Evolutionary conservation across 1,140 invertebrate genomes (phyloP).

Genomic region (Hylaeus anthracinus): DNA sequence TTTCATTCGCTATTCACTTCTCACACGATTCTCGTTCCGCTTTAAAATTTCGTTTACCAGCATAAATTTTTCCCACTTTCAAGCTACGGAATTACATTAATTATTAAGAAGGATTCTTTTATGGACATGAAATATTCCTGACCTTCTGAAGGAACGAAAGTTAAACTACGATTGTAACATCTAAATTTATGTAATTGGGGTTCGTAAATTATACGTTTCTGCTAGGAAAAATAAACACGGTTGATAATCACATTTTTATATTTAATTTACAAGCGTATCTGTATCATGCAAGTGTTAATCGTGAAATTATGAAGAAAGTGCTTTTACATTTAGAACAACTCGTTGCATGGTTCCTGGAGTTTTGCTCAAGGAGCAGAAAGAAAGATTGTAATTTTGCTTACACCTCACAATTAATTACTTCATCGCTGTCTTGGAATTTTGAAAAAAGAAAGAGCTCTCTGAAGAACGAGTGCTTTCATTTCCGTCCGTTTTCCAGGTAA

Average conservation of each 20-base stretch:
- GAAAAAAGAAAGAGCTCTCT: not conserved
- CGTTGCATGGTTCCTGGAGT: not conserved
- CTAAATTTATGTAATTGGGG: too few relatives aligned
- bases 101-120: too few relatives aligned
- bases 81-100: too few relatives aligned
- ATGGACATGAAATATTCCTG: too few relatives aligned
- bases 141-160: too few relatives aligned
- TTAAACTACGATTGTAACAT: too few relatives aligned
- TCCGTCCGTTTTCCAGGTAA: not conserved
- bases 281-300: not conserved
- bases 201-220: too few relatives aligned
- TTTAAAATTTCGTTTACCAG: too few relatives aligned
- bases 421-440: not conserved
- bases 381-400: not conserved
- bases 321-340: not conserved
- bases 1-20: too few relatives aligned
- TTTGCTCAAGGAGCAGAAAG: not conserved
- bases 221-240: too few relatives aligned
- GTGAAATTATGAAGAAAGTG: not conserved
- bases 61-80: too few relatives aligned
- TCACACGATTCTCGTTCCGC: too few relatives aligned
- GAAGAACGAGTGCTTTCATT: not conserved
- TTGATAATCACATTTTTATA: not conserved
- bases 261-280: not conserved
- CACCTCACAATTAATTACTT: not conserved